These are phyloP conservation scores for Scophthalmus maximus DNA, from an alignment of 2,113 vertebrate species.

Conservation along the genomic window DNA sequence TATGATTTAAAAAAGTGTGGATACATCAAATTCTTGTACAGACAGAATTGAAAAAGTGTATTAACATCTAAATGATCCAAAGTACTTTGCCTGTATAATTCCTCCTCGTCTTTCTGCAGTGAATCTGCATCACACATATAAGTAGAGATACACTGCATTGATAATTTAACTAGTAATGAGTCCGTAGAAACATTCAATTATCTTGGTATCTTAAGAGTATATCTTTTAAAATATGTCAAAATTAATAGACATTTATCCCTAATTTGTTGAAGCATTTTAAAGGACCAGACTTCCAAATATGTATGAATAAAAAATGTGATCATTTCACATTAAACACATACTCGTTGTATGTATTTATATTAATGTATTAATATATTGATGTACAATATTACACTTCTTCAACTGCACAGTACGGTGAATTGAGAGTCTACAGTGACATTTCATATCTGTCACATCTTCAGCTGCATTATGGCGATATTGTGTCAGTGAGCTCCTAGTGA, in stretches of 20 bases:
- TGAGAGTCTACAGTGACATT: constrained; percentile 12
- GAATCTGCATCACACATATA: too few relatives aligned
- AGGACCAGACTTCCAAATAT: neutral
- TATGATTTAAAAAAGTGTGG: too few relatives aligned
- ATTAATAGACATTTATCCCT: too few relatives aligned
- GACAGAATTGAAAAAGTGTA: neutral
- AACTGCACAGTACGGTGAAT: neutral
- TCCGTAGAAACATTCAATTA: too few relatives aligned
- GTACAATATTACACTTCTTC: too few relatives aligned
- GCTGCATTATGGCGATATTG: neutral
- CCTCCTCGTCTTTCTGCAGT: too few relatives aligned
- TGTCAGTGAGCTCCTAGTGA: neutral
- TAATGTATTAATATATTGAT: constrained; percentile 9
- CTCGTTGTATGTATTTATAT: neutral
- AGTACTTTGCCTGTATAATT: too few relatives aligned
- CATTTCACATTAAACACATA: too few relatives aligned
- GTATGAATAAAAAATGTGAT: neutral
- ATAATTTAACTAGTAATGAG: too few relatives aligned
- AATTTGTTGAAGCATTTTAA: neutral
- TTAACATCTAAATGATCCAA: neutral
- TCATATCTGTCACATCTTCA: constrained; percentile 8
- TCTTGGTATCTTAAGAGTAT: too few relatives aligned
- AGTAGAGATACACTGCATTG: too few relatives aligned
- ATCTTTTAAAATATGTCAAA: too few relatives aligned
- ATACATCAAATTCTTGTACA: neutral